A percentile compares a stretch with the other conserved stretches of the same genome.
Evolutionary conservation across 23 tunicate genomes (phyloP).

Genomic region (Styela clava): DNA sequence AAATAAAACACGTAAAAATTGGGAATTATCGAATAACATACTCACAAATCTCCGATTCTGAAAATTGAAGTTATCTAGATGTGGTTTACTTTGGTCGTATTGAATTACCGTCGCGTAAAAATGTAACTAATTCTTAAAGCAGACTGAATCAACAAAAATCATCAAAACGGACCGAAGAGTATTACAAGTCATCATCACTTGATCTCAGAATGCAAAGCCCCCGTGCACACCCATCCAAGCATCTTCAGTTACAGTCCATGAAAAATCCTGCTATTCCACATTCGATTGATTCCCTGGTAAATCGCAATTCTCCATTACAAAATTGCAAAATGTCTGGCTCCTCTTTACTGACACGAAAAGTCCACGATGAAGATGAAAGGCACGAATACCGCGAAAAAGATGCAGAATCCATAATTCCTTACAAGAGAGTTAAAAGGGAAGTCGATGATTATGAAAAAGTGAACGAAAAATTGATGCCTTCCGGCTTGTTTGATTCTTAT

Average conservation of each 20-base stretch:
- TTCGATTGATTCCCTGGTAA: not conserved
- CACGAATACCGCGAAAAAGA: not conserved
- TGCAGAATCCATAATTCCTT: not conserved
- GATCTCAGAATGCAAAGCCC: not conserved
- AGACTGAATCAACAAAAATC: too few species aligned
- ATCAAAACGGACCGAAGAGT: too few species aligned
- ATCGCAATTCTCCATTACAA: not conserved
- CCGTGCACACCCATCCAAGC: too few species aligned
- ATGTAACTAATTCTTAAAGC: too few species aligned
- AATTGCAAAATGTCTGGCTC: not conserved
- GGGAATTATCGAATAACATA: too few species aligned
- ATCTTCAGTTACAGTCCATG: not conserved
- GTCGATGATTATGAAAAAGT: not conserved
- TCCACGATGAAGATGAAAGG: not conserved
- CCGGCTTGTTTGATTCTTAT: not conserved
- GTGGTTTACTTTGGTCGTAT: too few species aligned
- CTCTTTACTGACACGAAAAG: not conserved
- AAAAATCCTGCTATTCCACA: not conserved
- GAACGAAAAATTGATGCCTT: not conserved
- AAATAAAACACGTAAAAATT: too few species aligned
- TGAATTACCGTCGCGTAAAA: too few species aligned
- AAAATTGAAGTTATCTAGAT: too few species aligned
- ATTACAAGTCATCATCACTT: not conserved
- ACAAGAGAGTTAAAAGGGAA: not conserved
- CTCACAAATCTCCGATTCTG: too few species aligned